These are phyloP conservation scores for Drosophila nikananu DNA, from an alignment of 1,140 invertebrate genomes.

Conservation along the genomic window DNA sequence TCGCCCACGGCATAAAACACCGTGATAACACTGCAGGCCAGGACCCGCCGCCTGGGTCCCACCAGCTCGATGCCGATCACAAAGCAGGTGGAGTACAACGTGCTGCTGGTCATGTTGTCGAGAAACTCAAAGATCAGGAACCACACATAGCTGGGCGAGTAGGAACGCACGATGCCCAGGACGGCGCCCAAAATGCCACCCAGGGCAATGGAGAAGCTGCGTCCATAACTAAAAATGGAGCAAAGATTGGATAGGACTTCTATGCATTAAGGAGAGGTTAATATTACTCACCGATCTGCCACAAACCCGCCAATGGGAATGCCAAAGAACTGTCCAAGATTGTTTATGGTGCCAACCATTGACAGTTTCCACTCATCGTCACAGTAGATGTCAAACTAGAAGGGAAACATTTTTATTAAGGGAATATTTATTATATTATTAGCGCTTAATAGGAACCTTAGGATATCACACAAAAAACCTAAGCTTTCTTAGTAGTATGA, in stretches of 20 bases:
- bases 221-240: conserved; percentile 86
- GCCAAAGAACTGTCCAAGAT: conserved; percentile 90
- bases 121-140: conserved; percentile 89
- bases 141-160: conserved; percentile 88
- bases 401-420: conserved; percentile 64
- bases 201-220: conserved; percentile 88
- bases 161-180: conserved; percentile 88
- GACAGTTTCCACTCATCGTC: conserved; percentile 89
- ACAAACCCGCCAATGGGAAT: conserved; percentile 89
- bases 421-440: conserved; percentile 65
- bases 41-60: conserved; percentile 90
- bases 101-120: conserved; percentile 87
- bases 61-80: conserved; percentile 91
- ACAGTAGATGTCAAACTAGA: conserved; percentile 79
- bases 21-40: conserved; percentile 90
- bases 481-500: no score
- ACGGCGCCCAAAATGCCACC: conserved; percentile 87
- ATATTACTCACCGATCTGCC: conserved; percentile 87
- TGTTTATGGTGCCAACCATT: conserved; percentile 90
- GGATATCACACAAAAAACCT: no score
- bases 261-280: neutral
- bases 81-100: conserved; percentile 88
- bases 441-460: no score
- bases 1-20: conserved; percentile 91
- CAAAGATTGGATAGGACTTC: neutral